These are phyloP conservation scores for Ips nitidus DNA, from an alignment of 1,140 invertebrate genomes.

Conservation along the genomic window DNA sequence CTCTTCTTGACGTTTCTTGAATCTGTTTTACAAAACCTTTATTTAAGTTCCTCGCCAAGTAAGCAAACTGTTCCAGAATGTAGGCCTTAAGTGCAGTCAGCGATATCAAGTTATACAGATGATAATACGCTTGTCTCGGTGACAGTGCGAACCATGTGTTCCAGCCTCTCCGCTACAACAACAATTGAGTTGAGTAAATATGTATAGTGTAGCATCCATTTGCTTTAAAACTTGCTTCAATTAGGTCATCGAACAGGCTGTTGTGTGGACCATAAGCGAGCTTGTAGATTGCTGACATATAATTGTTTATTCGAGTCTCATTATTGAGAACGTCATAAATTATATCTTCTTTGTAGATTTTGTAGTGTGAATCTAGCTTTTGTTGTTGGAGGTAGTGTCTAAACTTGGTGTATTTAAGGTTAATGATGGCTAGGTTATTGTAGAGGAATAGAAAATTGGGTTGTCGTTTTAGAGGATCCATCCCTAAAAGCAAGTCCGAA, in stretches of 20 bases:
- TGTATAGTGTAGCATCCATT: too few species aligned
- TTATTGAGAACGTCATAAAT: conserved; percentile 62
- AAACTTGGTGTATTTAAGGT: conserved; percentile 63
- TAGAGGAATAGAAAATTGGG: conserved; percentile 45
- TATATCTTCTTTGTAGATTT: conserved; percentile 53
- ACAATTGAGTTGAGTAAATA: too few species aligned
- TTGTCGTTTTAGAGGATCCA: conserved; percentile 40
- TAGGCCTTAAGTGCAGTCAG: conserved; percentile 79
- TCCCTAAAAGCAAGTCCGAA: conserved; percentile 43
- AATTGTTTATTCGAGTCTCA: conserved; percentile 36
- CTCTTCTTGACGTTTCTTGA: too few species aligned
- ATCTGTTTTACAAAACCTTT: too few species aligned
- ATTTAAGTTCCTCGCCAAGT: conserved; percentile 52
- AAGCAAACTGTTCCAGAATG: conserved; percentile 84
- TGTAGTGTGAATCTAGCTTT: conserved; percentile 45
- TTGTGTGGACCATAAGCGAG: conserved; percentile 55
- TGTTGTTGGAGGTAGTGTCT: conserved; percentile 56
- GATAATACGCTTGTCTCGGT: conserved; percentile 74
- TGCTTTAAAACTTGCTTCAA: too few species aligned
- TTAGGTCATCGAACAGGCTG: conserved; percentile 48
- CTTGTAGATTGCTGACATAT: conserved; percentile 5
- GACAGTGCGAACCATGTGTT: conserved; percentile 56
- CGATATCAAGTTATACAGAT: conserved; percentile 74
- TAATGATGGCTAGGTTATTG: conserved; percentile 56
- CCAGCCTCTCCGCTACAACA: too few species aligned